Base-by-base conservation (phyloP, 2,797 vertebrate genomes). In the Columba guinea region DNA sequence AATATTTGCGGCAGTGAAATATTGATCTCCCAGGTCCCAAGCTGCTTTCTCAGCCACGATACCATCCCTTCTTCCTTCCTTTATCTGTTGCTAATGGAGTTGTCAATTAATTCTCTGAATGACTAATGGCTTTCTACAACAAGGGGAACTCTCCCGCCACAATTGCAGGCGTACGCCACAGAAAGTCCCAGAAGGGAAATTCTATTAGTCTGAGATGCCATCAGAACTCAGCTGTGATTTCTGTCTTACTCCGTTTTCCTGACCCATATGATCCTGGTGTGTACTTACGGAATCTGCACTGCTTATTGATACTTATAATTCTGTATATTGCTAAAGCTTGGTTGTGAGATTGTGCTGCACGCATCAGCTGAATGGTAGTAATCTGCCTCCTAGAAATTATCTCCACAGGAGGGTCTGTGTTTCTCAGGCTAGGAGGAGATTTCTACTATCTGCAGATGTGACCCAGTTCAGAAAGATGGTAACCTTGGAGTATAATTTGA, bases 21-120 rank as follows among this genome's bases (percentile, higher is more conserved):
- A 93, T 9, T 10, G 69, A 88, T 81, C 77, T 87, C 78, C 62
- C 39, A 30, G 37, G 48, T 44, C 48, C 62, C 51, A 48, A 9
- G 51, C n/a, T 7, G 35, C 41, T 7, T 83, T n/a, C 84, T 89
- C 64, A 83, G 39, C 59, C 89, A 73, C 11, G 0, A 85, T 79
- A 26, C 41, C 65, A 78, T 55, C 58, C 44, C 23, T 71, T 46
- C 73, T 87, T 70, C 67, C 60, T 55, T 60, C 73, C 84, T 89
- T 76, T 69, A 52, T 49, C 84, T 83, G 77, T 48, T 79, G 73
- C 74, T 95, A 86, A 90, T 91, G 87, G 84, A 91, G 78, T 4
- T 83, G 71, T 89, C 92, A 93, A 79, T 95, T 91, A 62, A 69
- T 74, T 85, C 71, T 71, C 23, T 58, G 84, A 93, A 85, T 85